Evolutionary conservation across 1,140 invertebrate species (phyloP), one percentile per base, ranked within the genome.

Genomic region (Ceratina japonica): DNA sequence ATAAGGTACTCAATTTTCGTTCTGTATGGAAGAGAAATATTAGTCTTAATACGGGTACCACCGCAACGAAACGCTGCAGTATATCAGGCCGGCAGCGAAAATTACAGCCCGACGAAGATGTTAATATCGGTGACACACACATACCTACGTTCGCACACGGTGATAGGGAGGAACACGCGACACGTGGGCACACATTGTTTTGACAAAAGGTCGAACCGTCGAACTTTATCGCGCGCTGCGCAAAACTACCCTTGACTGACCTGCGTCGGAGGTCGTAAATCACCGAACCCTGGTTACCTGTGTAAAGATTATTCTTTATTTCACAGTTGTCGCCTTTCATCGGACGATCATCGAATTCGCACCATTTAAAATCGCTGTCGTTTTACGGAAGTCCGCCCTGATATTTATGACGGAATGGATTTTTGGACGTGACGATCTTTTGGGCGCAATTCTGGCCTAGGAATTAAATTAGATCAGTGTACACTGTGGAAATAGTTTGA

Each of bases 1-100:
- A 88, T 87, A 87, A 88, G 87, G 85, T 86, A 86, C 86, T 88
- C 86, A 88, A 89, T 88, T 88, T 89, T 84, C 84, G 86, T 86
- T 88, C 82, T 81, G 82, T 82, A 76, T 79, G 77, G 63, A 75
- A 78, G 79, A 87, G 85, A 88, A 88, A 86, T 88, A 88, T 88
- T 87, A 86, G 85, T 72, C 78, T 83, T 87, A 87, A 88, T 88
- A 88, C 86, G 85, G 81, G 79, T 56, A 81, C 64, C 72, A 80
- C 66, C 69, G 75, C 83, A 79, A 87, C 85, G 83, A 84, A 80
- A 87, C 83, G 80, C 69, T 59, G 59, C 75, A 85, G 78, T 88
- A 88, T 86, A 88, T 88, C 87, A 87, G 75, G 20, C 22, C 54
- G 18, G 37, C 27, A 44, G 80, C 61, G 83, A 86, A 87, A 87